Evolutionary conservation across 1,140 invertebrate genomes (phyloP).

Genomic region (Drosophila quadrilineata): DNA sequence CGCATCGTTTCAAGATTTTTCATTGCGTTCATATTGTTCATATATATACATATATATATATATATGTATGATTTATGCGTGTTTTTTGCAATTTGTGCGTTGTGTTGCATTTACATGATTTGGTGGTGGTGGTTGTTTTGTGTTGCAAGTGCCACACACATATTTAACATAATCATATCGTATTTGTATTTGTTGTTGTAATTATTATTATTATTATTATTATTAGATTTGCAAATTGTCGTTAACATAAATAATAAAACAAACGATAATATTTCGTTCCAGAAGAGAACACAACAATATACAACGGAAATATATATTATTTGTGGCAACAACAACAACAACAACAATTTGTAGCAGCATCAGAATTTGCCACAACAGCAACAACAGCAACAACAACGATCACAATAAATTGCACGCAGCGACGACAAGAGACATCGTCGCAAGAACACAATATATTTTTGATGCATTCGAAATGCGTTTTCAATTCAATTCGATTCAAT

Average conservation of each 20-base stretch:
- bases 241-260: conserved; percentile 32
- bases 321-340: conserved; percentile 21
- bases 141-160: conserved; percentile 36
- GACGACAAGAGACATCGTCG: conserved; percentile 38
- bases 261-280: conserved; percentile 46
- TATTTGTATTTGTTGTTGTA: conserved; percentile 11
- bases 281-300: conserved; percentile 42
- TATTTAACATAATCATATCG: conserved; percentile 1
- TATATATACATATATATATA: conserved; percentile 12
- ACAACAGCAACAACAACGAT: conserved; percentile 44
- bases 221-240: not conserved
- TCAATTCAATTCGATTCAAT: conserved; percentile 43
- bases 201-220: not conserved
- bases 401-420: conserved; percentile 37
- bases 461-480: conserved; percentile 66
- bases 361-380: too few relatives aligned
- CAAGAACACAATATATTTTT: conserved; percentile 44
- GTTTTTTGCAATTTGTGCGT: conserved; percentile 48
- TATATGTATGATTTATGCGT: conserved; percentile 22
- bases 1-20: too few relatives aligned
- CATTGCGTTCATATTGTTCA: conserved; percentile 31
- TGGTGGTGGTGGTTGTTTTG: conserved; percentile 14
- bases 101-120: conserved; percentile 20
- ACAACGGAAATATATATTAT: conserved; percentile 22
- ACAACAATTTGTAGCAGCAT: conserved; percentile 23